Evolutionary conservation across 2,113 vertebrate genomes (phyloP).

Genomic region (Pithys albifrons): DNA sequence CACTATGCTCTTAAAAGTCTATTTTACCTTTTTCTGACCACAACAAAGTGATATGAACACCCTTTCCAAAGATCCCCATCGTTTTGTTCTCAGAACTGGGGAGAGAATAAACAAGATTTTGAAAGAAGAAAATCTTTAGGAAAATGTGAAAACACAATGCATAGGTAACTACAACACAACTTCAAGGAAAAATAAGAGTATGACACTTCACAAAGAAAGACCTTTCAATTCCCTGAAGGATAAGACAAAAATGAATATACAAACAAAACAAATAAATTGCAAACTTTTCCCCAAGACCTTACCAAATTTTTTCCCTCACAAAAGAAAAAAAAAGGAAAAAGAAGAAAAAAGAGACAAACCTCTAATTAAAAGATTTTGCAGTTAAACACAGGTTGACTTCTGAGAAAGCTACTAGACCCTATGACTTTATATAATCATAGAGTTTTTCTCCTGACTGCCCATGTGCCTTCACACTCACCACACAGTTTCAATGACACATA

Average conservation of each 20-base stretch:
- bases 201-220: background rate
- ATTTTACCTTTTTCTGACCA: background rate
- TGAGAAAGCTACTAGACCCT: background rate
- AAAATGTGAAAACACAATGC: background rate
- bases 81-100: background rate
- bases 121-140: background rate
- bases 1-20: background rate
- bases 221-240: background rate
- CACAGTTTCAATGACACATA: background rate
- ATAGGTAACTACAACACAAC: background rate
- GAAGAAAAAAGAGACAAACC: accelerated
- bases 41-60: background rate
- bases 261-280: background rate
- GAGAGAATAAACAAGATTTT: background rate
- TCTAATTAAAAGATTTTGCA: background rate
- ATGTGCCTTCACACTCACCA: background rate
- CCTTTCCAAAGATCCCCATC: background rate
- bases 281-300: background rate
- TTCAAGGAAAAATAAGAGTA: background rate
- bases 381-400: background rate
- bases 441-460: background rate
- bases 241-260: background rate
- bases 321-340: background rate
- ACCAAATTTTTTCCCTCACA: background rate
- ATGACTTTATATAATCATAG: background rate